Evolutionary conservation across 2,888 invertebrate genomes (phyloP), one percentile per base, ranked within the genome.

Genomic region (Pharmacophagus antenor): DNA sequence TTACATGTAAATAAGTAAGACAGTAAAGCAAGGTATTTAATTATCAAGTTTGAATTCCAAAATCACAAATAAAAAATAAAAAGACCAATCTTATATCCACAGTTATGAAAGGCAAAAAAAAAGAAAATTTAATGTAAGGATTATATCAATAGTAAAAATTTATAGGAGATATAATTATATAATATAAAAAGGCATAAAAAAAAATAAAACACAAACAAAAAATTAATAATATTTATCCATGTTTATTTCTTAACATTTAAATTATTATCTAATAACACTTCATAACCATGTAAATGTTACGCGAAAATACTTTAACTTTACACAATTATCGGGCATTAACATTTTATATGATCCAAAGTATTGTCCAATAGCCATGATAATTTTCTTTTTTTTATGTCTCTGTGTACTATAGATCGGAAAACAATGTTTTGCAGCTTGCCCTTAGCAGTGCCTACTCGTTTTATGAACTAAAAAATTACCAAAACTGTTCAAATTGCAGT

Each of bases 191-290:
- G 64, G 67, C 66, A 72, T 67, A 56, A 56, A 71, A 56, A 56
- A 71, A 84, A 88, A 85, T 83, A 79, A 88, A 87, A 85, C 77
- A 57, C 78, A 83, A 84, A 82, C 73, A 70, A 85, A 84, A 82
- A 85, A 83, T 84, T 76, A 81, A 83, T 80, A 85, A 86, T 87
- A 86, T 86, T 85, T 85, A 87, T 88, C 88, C 88, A 88, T 84
- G 82, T 90, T 89, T 88, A 90, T 88, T 89, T 79, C 89, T 88
- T 89, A 90, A 85, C 82, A 84, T 78, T 87, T 80, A 88, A 75
- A 83, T 85, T 88, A 86, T 67, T 81, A 82, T 80, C 88, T 89
- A 89, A 76, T 76, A 82, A 85, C 55, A 50, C 46, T 51, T 22
- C 10, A 51, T 55, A 60, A 46, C 55, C 27, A 46, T 55, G 46